Conservation (phyloP, 2,888 invertebrate species). For the Nymphalis polychloros region DNA sequence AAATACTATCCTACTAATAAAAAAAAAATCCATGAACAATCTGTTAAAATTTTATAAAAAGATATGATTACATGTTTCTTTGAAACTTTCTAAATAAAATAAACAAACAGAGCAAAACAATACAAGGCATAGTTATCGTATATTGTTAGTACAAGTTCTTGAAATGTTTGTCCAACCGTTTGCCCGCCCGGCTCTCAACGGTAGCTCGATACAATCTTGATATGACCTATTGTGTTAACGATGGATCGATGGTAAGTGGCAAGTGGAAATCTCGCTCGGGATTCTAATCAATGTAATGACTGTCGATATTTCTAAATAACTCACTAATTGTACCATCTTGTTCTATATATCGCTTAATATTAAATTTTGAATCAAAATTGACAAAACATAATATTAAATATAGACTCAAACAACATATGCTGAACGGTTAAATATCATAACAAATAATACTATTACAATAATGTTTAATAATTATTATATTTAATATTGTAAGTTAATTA, state of each 20-base stretch:
- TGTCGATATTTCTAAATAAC: conserved; percentile 46
- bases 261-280: conserved; percentile 48
- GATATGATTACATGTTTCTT: too few relatives aligned
- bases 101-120: background rate
- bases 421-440: too few relatives aligned
- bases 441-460: too few relatives aligned
- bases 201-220: conserved; percentile 58
- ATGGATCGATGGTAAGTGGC: conserved; percentile 46
- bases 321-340: conserved; percentile 51
- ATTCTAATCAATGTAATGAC: conserved; percentile 59
- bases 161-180: conserved; percentile 15
- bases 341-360: conserved; percentile 14
- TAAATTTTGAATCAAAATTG: too few relatives aligned
- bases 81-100: background rate
- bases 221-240: conserved; percentile 53
- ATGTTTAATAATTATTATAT: too few relatives aligned
- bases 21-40: too few relatives aligned
- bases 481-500: too few relatives aligned
- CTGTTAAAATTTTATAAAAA: too few relatives aligned
- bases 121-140: background rate
- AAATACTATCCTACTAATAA: too few relatives aligned
- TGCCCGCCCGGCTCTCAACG: conserved; percentile 39
- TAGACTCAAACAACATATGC: too few relatives aligned
- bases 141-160: background rate
- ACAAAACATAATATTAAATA: too few relatives aligned